Conservation (phyloP, 2,888 invertebrate genomes). For the Nipponacmea schrenckii region DNA sequence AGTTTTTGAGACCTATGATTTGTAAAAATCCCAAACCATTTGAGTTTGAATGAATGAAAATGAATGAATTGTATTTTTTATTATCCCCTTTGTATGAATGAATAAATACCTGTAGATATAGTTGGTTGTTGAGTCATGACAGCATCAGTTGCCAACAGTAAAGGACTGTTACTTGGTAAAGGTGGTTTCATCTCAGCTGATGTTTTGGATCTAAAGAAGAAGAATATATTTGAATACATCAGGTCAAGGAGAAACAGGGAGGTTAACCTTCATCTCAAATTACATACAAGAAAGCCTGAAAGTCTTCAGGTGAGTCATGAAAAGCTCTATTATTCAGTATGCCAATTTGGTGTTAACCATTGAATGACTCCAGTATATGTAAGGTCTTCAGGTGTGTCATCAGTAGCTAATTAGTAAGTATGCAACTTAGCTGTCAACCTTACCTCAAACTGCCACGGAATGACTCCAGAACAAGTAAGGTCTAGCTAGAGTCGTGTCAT, state of each 20-base stretch:
- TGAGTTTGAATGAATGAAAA: not conserved
- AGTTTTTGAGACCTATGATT: too few species aligned
- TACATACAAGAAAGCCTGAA: not conserved
- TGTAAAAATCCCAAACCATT: too few species aligned
- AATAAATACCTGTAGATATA: constrained; percentile 38
- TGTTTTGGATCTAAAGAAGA: constrained; percentile 48
- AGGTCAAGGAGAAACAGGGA: not conserved
- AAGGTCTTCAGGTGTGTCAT: constrained; percentile 73
- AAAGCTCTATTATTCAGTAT: too few species aligned
- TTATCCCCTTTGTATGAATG: too few species aligned
- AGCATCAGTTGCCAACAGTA: constrained; percentile 63
- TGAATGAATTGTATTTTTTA: too few species aligned
- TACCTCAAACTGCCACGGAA: too few species aligned
- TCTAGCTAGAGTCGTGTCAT: constrained; percentile 72
- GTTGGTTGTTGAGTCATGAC: constrained; percentile 52
- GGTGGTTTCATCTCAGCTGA: constrained; percentile 63
- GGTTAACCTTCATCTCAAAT: not conserved
- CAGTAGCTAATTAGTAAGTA: too few species aligned
- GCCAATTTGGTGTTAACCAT: too few species aligned
- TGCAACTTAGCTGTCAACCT: too few species aligned
- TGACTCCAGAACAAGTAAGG: constrained; percentile 84
- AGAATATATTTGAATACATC: constrained; percentile 10
- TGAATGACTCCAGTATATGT: constrained; percentile 87
- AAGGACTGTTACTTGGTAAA: constrained; percentile 63
- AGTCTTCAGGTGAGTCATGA: too few species aligned